Percentiles rank a stretch among this genome's conserved stretches.
Evolutionary conservation across 2,888 invertebrate species (phyloP).

Genomic region (Dryobota labecula): DNA sequence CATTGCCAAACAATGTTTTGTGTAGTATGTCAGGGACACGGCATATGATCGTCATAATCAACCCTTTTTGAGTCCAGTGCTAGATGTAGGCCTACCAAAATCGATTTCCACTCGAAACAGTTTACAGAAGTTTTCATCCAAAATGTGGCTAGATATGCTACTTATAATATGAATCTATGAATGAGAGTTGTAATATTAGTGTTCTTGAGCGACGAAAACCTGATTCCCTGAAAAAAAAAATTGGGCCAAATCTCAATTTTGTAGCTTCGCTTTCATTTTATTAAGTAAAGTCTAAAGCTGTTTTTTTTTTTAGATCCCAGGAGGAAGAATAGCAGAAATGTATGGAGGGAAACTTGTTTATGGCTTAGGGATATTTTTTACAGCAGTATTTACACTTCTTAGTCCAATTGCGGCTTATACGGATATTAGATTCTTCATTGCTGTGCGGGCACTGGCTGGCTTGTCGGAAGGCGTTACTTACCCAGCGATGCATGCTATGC

Average conservation of each 20-base stretch:
- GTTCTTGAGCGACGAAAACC: too few relatives aligned
- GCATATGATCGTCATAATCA: too few relatives aligned
- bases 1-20: too few relatives aligned
- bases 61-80: too few relatives aligned
- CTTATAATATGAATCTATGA: too few relatives aligned
- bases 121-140: too few relatives aligned
- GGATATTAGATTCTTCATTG: conserved; percentile 92
- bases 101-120: too few relatives aligned
- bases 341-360: conserved; percentile 97
- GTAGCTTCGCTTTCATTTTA: background rate
- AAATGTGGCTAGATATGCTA: too few relatives aligned
- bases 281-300: background rate
- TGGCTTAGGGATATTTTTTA: conserved; percentile 95
- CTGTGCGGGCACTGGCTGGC: conserved; percentile 95
- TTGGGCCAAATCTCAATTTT: background rate
- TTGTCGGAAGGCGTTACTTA: conserved; percentile 97
- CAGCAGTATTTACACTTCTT: conserved; percentile 95
- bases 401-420: conserved; percentile 95
- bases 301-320: conserved; percentile 89
- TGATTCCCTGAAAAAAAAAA: background rate
- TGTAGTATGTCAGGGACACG: too few relatives aligned
- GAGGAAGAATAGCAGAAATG: conserved; percentile 95
- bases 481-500: conserved; percentile 98
- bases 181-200: too few relatives aligned
- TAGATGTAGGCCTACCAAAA: too few relatives aligned